Percentiles rank a stretch among this genome's conserved stretches.
These are phyloP conservation scores for Steromphala cineraria DNA, from an alignment of 2,888 invertebrate genomes.

Conservation along the genomic window DNA sequence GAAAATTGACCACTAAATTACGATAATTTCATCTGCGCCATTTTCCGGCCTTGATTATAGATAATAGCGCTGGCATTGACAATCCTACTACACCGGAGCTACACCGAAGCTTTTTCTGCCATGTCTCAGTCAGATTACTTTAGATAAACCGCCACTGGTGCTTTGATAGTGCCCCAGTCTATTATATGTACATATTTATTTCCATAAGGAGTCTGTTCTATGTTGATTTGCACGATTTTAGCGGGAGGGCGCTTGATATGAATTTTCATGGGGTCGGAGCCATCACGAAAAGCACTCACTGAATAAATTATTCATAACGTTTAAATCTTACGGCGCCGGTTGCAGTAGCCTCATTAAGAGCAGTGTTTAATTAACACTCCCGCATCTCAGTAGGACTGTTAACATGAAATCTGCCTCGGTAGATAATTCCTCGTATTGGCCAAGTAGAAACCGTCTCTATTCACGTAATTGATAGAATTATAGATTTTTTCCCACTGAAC, in stretches of 20 bases:
- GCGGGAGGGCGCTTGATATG: background rate
- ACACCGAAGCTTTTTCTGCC: background rate
- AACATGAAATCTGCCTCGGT: conserved; percentile 20
- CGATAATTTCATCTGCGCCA: conserved; percentile 18
- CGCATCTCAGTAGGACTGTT: conserved; percentile 24
- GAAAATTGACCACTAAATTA: conserved; percentile 17
- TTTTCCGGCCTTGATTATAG: conserved; percentile 15
- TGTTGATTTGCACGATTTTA: background rate
- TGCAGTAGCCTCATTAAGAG: background rate
- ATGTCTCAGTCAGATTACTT: background rate
- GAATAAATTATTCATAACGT: too few species aligned
- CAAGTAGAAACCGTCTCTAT: too few species aligned
- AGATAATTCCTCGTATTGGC: conserved; percentile 14
- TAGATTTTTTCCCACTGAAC: background rate
- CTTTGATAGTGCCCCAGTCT: background rate
- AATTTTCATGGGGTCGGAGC: background rate
- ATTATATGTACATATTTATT: conserved; percentile 15
- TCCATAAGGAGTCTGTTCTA: background rate
- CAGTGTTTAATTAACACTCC: conserved; percentile 24
- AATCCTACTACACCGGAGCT: conserved; percentile 3
- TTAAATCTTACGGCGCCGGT: background rate
- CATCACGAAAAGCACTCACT: too few species aligned
- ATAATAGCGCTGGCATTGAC: conserved; percentile 15
- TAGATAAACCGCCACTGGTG: background rate
- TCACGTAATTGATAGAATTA: conserved; percentile 12